These are phyloP conservation scores for Temnothorax unifasciatus DNA, from an alignment of 2,888 invertebrate genomes.

Conservation along the genomic window DNA sequence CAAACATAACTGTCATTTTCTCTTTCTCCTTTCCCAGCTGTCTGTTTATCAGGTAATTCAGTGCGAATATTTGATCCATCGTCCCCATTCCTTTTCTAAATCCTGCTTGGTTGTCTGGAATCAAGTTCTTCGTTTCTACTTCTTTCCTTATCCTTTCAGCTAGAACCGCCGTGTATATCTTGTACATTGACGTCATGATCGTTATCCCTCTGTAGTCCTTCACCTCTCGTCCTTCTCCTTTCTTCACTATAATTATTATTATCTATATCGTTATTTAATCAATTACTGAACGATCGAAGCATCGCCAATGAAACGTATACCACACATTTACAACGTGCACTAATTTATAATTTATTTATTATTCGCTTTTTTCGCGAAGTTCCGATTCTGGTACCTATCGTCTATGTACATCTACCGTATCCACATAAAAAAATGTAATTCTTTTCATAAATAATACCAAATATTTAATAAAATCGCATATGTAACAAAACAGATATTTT, in stretches of 20 bases:
- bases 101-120: too few species aligned
- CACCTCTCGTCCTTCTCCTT: too few species aligned
- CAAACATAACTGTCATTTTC: too few species aligned
- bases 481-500: conserved; percentile 23
- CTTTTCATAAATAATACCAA: conserved; percentile 48
- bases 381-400: conserved; percentile 35
- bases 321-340: conserved; percentile 31
- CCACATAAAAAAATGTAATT: conserved; percentile 39
- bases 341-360: conserved; percentile 56
- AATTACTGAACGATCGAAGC: conserved; percentile 50
- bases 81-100: too few species aligned
- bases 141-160: too few species aligned
- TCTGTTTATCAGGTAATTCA: too few species aligned
- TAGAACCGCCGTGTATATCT: too few species aligned
- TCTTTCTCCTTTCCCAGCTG: too few species aligned
- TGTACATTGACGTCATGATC: too few species aligned
- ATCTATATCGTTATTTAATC: conserved; percentile 18
- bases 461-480: conserved; percentile 40
- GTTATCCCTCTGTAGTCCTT: too few species aligned
- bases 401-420: conserved; percentile 30
- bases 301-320: conserved; percentile 56
- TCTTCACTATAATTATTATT: conserved; percentile 34
- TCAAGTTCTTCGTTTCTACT: too few species aligned
- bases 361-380: conserved; percentile 10
- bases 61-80: too few species aligned